Percentiles rank a stretch among this genome's conserved stretches.
Conservation (phyloP, 2,797 vertebrate species). For the Momotus momota region DNA sequence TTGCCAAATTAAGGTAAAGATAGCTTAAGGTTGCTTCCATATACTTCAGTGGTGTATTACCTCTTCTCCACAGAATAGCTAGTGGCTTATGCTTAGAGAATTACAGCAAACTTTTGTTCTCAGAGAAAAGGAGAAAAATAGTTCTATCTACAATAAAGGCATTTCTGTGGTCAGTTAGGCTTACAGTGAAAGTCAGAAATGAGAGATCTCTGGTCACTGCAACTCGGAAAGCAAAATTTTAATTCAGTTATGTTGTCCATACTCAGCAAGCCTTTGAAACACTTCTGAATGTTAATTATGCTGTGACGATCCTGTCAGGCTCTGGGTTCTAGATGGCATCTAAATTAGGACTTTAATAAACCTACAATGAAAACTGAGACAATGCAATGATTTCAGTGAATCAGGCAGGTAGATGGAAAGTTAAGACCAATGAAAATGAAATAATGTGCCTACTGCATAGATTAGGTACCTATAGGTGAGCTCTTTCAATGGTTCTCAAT, state of each 20-base stretch:
- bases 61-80: neutral
- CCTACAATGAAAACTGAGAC: neutral
- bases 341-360: neutral
- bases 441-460: neutral
- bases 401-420: neutral
- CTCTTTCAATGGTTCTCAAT: neutral
- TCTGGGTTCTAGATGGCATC: neutral
- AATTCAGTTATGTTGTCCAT: neutral
- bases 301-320: neutral
- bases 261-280: neutral
- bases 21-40: neutral
- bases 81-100: neutral
- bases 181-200: neutral
- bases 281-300: neutral
- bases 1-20: neutral
- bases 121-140: neutral
- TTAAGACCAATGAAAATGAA: neutral
- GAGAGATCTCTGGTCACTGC: neutral
- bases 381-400: neutral
- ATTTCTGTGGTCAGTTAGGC: neutral
- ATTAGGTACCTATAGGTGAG: neutral
- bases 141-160: neutral
- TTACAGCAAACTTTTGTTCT: neutral
- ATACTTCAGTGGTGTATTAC: neutral
- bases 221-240: neutral